Evolutionary conservation across 2,888 invertebrate species (phyloP), one percentile per base, ranked within the genome.

Genomic region (Athetis lepigone): DNA sequence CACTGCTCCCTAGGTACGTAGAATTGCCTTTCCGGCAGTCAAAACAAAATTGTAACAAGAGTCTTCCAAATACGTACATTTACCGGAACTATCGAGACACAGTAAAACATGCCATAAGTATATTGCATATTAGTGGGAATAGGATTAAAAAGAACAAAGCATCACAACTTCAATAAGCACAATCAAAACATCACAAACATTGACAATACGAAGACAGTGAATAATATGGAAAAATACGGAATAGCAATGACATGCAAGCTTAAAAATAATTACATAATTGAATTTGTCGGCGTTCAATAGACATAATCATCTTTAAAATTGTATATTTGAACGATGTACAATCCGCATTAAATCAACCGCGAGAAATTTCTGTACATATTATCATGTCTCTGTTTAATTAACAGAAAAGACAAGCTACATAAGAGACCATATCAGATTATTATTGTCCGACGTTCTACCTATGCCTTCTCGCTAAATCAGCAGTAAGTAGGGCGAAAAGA

Each of bases 251-350:
- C 86, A 85, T 86, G 85, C 86, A 79, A 78, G 80, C 80, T 64
- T 68, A 60, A 70, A 68, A 56, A 61, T 58, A 58, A 61, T 52
- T 67, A 75, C 42, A 61, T 37, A 62, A 56, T 45, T 61, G 29
- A 59, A 71, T 75, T 74, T 65, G 72, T 73, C 47, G 57, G 70
- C 73, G 80, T 84, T 84, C 84, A 81, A 84, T 83, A 90, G 90
- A 91, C 90, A 90, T 90, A 90, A 90, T 89, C 90, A 90, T 90
- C 87, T 84, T 88, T 86, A 84, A 54, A 62, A 37, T 25, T 25
- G 33, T 51, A 29, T 52, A 25, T 25, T 37, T 37, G 5, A 54
- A 19, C 42, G 11, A 29, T 29, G 11, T 18, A 33, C 29, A 39
- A 29, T 43, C 58, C 11, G 23, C 43, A 19, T n/a, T n/a, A n/a